Base-by-base conservation (phyloP, 2,888 invertebrate genomes). In the Heliconius ethilla region DNA sequence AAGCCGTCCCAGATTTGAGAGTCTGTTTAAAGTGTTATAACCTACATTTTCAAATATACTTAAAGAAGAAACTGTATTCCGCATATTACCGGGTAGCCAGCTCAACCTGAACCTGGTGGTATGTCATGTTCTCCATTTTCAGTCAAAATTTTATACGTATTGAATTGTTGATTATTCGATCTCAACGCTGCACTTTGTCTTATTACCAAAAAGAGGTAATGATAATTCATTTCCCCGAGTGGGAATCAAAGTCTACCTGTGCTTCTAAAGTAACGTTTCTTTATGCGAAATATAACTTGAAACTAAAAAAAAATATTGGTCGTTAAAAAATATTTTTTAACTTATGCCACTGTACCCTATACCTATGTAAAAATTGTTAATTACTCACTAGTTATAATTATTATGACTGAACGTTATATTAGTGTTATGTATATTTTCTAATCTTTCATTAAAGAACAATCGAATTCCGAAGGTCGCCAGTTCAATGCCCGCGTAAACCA, bases 1-100 rank as follows among this genome's bases (percentile, higher is more conserved):
- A 37, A 51, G 62, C 25, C 15, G 78, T 69, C 78, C 78, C 69
- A 78, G 69, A 63, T 78, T 70, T 45, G 13, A 25, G 25, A 40
- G 18, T 66, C 11, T 18, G 22, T 10, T 22, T 75, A 65, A 70
- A 55, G 55, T 70, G 45, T 27, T 55, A 51, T 70, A 70, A 69
- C 67, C 67, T 40, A 69, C 40, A 69, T 69, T 69, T 69, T 40
- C 10, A 67, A 10, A 40, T 25, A 40, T 40, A 67, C 22, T 65
- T 65, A 25, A 25, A 11, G 3, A 3, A 62, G 25, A 62, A 11
- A 25, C 25, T 62, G 13, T 62, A 25, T 25, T 25, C 62, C 25
- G 62, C 62, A 5, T 4, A 15, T 63, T 15, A 15, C 63, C 7
- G 63, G 63, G 27, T 63, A 27, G 63, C 4, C 27, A 29, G 63